Percentiles rank a stretch among this genome's conserved stretches.
Evolutionary conservation across 2,888 invertebrate species (phyloP).

Genomic region (Lasioglossum villosulum): DNA sequence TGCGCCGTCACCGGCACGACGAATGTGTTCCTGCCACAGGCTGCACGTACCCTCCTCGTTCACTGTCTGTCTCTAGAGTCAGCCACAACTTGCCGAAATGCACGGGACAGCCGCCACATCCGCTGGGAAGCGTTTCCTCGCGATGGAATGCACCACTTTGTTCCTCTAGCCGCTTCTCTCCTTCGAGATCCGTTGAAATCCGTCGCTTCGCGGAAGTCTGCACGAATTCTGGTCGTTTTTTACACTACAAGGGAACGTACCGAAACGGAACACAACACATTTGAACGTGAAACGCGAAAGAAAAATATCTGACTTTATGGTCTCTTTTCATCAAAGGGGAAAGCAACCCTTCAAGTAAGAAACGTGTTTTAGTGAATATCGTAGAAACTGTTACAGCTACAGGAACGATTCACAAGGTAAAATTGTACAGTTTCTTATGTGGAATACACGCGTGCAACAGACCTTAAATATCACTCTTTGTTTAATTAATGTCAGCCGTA

Average conservation of each 20-base stretch:
- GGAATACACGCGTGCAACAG: too few species aligned
- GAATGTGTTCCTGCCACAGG: conserved; percentile 53
- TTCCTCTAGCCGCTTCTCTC: not conserved
- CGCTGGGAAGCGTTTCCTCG: not conserved
- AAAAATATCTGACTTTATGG: not conserved
- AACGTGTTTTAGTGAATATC: not conserved
- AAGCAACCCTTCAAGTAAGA: not conserved
- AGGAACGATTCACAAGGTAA: not conserved
- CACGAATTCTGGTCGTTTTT: not conserved
- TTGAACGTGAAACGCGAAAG: not conserved
- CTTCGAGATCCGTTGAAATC: conserved; percentile 2
- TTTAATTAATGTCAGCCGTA: too few species aligned
- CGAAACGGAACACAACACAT: not conserved
- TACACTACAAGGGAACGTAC: not conserved
- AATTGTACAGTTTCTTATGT: not conserved
- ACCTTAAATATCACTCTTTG: too few species aligned
- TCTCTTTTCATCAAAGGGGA: not conserved
- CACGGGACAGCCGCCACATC: conserved; percentile 22
- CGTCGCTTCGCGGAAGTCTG: not conserved
- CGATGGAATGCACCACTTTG: not conserved
- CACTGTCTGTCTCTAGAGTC: not conserved
- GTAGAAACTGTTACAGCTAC: not conserved
- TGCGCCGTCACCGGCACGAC: conserved; percentile 42
- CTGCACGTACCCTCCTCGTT: conserved; percentile 13
- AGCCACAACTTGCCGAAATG: conserved; percentile 44